Percentiles rank a stretch among this genome's conserved stretches.
phyloP scores from a whole-genome alignment of 2,797 vertebrate species.

The Macropodus opercularis region DNA sequence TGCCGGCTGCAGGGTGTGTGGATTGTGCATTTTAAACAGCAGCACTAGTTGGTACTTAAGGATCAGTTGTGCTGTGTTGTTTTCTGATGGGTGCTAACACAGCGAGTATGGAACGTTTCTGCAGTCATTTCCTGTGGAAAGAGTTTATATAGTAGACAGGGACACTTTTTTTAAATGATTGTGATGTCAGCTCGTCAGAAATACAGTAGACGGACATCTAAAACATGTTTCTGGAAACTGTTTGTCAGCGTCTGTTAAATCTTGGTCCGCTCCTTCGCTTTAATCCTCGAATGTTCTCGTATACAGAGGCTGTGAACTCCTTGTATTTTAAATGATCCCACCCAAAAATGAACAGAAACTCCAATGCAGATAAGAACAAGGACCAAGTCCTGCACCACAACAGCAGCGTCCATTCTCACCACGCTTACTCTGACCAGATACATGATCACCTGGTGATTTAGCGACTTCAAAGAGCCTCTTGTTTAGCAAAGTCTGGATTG shows the following conservation, averaged over 20 bases:
- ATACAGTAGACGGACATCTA: neutral
- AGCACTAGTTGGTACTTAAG: conserved; percentile 5
- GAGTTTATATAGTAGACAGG: neutral
- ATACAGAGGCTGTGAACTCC: neutral
- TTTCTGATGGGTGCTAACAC: conserved; percentile 14
- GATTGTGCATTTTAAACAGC: conserved; percentile 32
- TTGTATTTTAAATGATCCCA: neutral
- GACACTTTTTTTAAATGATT: neutral
- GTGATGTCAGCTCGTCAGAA: neutral
- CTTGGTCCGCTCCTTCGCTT: neutral
- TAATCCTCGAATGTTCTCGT: too few species aligned
- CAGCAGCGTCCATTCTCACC: conserved; percentile 46
- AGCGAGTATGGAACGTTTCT: conserved; percentile 11
- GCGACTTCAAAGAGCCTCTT: conserved; percentile 45
- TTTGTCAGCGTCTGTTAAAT: neutral
- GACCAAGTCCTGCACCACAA: conserved; percentile 9
- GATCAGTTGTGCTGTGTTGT: conserved; percentile 2
- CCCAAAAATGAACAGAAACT: conserved; percentile 1
- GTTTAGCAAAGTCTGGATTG: conserved; percentile 29
- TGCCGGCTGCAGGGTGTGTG: conserved; percentile 32
- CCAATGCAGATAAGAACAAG: neutral
- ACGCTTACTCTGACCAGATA: conserved; percentile 28
- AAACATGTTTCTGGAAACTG: neutral
- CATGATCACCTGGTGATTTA: conserved; percentile 33
- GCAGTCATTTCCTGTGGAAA: conserved; percentile 20